Evolutionary conservation across 1,140 invertebrate species (phyloP), one percentile per base, ranked within the genome.

Genomic region (Trachymyrmex septentrionalis): DNA sequence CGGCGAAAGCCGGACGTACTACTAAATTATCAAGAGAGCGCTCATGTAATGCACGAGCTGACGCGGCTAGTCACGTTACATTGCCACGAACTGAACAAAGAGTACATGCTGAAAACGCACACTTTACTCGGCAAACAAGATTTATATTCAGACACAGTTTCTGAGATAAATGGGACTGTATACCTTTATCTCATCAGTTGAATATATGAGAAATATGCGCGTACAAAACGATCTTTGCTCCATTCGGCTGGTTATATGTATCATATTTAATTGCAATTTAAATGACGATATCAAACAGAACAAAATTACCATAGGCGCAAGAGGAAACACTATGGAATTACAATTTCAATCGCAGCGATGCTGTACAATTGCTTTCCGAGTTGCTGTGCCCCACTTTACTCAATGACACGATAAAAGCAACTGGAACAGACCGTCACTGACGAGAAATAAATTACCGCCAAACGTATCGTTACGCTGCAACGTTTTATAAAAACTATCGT

Each of bases 141-240:
- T 84, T 84, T 84, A 84, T 84, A 84, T 84, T 84, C 80, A 84
- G 69, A 84, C 69, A 73, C 57, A 61, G 69, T 84, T 73, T 73
- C 80, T 73, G 55, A 75, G 80, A 84, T 75, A 84, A 84, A 84
- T 84, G 69, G 69, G n/a, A 2, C 38, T 72, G 67, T 61, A 61
- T 57, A 75, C 55, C 80, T 82, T 82, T 67, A 67, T 67, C 77
- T 84, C 69, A 63, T 75, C 71, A 84, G 24, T 44, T 34, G 38
- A 27, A 19, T 61, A 73, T 34, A 73, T 53, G 77, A 55, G 64
- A 81, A 81, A 81, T 84, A 63, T 50, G 38, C 55, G 38, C 55
- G 38, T 0, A 19, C 59, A 61, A 73, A 84, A 84, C 44, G 38
- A 82, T 0, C 19, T 38, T 72, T 59, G 24, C 53, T 14, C 44